Base-by-base conservation (phyloP, 2,888 invertebrate species). In the Dolichopus griseipennis region DNA sequence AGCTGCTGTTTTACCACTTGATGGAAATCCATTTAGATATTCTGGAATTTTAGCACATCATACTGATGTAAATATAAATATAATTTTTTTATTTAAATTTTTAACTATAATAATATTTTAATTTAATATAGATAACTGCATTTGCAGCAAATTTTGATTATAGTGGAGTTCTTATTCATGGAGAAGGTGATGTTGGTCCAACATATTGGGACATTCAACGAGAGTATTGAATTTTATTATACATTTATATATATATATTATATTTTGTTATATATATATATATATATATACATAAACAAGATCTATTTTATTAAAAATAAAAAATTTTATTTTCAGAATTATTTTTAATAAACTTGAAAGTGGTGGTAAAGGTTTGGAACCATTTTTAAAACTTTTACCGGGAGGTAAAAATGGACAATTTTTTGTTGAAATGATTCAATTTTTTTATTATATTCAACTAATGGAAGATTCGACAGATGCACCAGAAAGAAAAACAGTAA, bases 391-490 rank as follows among this genome's bases (percentile, higher is more conserved):
- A 71, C 80, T 90, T 27, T 82, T 92, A 66, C 88, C 90, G 69
- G 88, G 88, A 66, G 90, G 90, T 0, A 81, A 85, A 10, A 85
- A 86, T 0, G 91, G 91, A 4, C 88, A 87, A 84, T 81, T 90
- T 67, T 89, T 90, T 76, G 80, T 82, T 69, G 90, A 91, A 79
- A 85, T 92, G 76, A 84, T 89, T 72, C 89, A 91, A 76, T 82
- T 90, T 70, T 91, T 91, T 80, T 90, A 89, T 78, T 91, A 90
- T 77, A 87, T 90, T 72, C 90, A 91, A 82, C 87, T 91, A 64
- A 78, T 89, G 73, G 85, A 88, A 73, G 88, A 90, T 76, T 89
- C 89, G 6, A 87, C 90, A 66, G 86, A 88, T 76, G 85, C 87
- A 0, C 86, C 86, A 66, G 83, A 86, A 4, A 84, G 84, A 70